Evolutionary conservation across 2,888 invertebrate genomes (phyloP).

Genomic region (Trissolcus brochymenae): DNA sequence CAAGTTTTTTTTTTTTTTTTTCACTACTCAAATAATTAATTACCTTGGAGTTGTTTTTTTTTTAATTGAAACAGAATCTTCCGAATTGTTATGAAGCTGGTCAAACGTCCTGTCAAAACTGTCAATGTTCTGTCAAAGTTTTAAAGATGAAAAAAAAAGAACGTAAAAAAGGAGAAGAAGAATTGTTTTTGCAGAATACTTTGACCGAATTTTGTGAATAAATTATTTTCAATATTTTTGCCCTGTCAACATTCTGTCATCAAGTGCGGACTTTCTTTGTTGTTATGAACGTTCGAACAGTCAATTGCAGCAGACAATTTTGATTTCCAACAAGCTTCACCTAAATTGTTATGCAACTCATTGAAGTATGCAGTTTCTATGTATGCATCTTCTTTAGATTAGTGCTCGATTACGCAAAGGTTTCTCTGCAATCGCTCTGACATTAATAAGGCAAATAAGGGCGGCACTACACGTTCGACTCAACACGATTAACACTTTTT

Average conservation of each 20-base stretch:
- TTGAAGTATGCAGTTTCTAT: slow-evolving; percentile 37
- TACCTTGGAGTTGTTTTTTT: background rate
- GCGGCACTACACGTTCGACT: slow-evolving; percentile 21
- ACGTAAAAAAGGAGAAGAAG: no score
- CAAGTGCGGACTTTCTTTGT: no score
- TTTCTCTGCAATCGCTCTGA: slow-evolving; percentile 50
- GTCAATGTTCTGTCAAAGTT: no score
- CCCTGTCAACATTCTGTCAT: background rate
- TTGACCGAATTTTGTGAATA: slow-evolving; percentile 9
- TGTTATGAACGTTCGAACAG: slow-evolving; percentile 9
- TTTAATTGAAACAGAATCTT: no score
- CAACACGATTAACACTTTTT: slow-evolving; percentile 37
- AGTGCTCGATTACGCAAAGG: slow-evolving; percentile 43
- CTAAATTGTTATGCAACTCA: slow-evolving; percentile 28
- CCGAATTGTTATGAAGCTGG: no score
- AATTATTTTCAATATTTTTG: background rate
- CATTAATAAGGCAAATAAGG: slow-evolving; percentile 49
- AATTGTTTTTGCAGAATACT: slow-evolving; percentile 4
- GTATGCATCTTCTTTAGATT: slow-evolving; percentile 46
- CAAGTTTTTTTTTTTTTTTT: no score
- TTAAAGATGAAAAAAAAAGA: no score
- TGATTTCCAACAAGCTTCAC: slow-evolving; percentile 10
- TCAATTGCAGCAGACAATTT: slow-evolving; percentile 15
- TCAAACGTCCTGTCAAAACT: no score
- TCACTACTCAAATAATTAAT: background rate